Base-by-base conservation (phyloP, 2,888 invertebrate genomes). In the Drosophila ochracea region DNA sequence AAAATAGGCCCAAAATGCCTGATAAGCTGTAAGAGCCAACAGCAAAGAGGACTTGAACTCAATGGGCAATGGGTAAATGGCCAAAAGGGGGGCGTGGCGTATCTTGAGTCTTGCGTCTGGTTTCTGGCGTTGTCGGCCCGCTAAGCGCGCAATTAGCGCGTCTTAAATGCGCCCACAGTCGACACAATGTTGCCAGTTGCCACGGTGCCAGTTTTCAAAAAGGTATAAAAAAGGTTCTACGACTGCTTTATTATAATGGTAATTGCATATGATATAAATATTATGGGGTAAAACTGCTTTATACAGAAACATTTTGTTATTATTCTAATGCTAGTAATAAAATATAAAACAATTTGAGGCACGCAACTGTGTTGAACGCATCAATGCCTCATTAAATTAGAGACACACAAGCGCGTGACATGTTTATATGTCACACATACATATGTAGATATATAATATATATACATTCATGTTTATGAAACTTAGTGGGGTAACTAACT, bases 1-100 rank as follows among this genome's bases (percentile, higher is more conserved):
- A 65, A 84, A 89, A 80, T 84, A 88, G 84, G 78, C 72, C 77
- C 80, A 88, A 88, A 89, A 89, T 89, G 88, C 84, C 84, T 86
- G 89, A 88, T 88, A 88, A 89, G 78, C 72, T 58, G 31, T 64
- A 68, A 68, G 68, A 67, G 67, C 54, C 41, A 53, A 43, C 13
- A 30, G 74, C 53, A 66, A 28, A 53, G 73, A 76, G 65, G 53
- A 66, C 66, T 57, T 57, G 28, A 33, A 50, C 33, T 41, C 31
- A 19, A 31, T 37, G 41, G 21, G 21, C 63, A 63, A 37, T 35
- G 7, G 50, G 13, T 3, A 13, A 59, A 21, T 6, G 6, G 11
- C 25, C 37, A 35, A 19, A 52, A 25, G n/a, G 19, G 41, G 30
- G 55, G 50, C 11, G 25, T 33, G 33, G 25, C 7, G 19, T 35